Percentiles rank a stretch among this genome's conserved stretches.
These are phyloP conservation scores for Hippotragus niger DNA, from an alignment of 2,113 vertebrate species.

Conservation along the genomic window DNA sequence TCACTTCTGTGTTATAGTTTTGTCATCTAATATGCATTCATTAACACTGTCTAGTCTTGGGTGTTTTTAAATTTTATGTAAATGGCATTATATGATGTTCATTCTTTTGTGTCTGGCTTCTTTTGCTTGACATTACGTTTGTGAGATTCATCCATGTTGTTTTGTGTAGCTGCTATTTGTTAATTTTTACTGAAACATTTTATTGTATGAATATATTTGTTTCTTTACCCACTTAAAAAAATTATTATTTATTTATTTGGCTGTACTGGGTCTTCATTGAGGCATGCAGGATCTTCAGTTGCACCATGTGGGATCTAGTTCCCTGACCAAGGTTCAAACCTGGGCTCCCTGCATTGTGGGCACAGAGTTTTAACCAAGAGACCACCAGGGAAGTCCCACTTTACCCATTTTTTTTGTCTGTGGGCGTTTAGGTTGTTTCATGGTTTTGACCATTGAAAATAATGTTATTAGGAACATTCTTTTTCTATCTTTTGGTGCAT, in stretches of 20 bases:
- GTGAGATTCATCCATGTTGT: background rate
- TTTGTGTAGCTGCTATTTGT: background rate
- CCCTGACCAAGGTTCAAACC: background rate
- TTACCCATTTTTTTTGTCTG: background rate
- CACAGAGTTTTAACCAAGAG: background rate
- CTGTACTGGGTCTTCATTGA: background rate
- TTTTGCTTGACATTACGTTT: background rate
- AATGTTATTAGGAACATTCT: background rate
- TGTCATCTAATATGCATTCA: background rate
- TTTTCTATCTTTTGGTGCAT: background rate
- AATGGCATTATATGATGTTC: background rate
- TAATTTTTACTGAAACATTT: conserved; percentile 1
- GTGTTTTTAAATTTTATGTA: background rate
- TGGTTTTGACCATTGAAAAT: background rate
- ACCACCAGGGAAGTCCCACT: background rate
- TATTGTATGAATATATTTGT: background rate
- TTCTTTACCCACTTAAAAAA: background rate
- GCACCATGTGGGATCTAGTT: background rate
- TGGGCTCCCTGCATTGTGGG: background rate
- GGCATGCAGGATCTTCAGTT: background rate
- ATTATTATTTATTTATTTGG: background rate
- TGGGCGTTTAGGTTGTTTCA: background rate
- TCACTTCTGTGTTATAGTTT: background rate
- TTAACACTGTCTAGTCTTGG: background rate
- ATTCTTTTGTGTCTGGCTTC: background rate